These are phyloP conservation scores for Parnassius orleans DNA, from an alignment of 2,888 invertebrate species.

Conservation along the genomic window DNA sequence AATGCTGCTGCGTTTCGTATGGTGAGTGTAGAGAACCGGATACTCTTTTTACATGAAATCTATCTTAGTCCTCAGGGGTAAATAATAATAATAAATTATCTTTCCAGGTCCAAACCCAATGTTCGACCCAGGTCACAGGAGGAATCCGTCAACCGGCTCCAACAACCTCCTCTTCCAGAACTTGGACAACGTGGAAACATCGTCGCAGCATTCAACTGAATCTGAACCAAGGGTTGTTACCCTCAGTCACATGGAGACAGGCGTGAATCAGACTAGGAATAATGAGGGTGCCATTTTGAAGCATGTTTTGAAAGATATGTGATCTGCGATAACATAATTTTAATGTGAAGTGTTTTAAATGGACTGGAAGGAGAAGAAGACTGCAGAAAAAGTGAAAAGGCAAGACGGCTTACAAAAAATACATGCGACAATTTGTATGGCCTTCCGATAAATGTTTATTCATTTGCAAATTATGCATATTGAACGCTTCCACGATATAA, in stretches of 20 bases:
- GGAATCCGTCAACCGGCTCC: conserved; percentile 65
- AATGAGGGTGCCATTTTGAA: conserved; percentile 74
- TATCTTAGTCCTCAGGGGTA: too few relatives aligned
- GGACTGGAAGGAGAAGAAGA: too few relatives aligned
- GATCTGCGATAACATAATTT: conserved; percentile 32
- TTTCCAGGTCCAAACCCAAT: conserved; percentile 53
- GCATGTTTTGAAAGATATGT: conserved; percentile 72
- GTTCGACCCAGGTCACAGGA: conserved; percentile 50
- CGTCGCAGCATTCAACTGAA: conserved; percentile 56
- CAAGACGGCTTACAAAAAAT: too few relatives aligned
- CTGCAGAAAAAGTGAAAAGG: too few relatives aligned
- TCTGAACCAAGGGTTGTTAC: conserved; percentile 42
- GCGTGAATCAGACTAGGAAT: conserved; percentile 69
- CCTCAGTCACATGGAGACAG: conserved; percentile 53
- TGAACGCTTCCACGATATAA: too few relatives aligned
- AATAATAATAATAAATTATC: conserved; percentile 1
- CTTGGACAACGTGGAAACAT: conserved; percentile 54
- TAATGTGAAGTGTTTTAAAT: not conserved
- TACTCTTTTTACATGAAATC: too few relatives aligned
- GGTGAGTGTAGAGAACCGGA: too few relatives aligned
- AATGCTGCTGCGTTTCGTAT: too few relatives aligned
- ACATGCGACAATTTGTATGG: too few relatives aligned
- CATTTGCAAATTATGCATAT: too few relatives aligned
- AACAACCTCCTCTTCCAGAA: conserved; percentile 67
- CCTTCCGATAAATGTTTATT: too few relatives aligned